Percentiles rank a stretch among this genome's conserved stretches.
phyloP scores from a whole-genome alignment of 2,797 vertebrate species.

The Helicolenus hilgendorfi region DNA sequence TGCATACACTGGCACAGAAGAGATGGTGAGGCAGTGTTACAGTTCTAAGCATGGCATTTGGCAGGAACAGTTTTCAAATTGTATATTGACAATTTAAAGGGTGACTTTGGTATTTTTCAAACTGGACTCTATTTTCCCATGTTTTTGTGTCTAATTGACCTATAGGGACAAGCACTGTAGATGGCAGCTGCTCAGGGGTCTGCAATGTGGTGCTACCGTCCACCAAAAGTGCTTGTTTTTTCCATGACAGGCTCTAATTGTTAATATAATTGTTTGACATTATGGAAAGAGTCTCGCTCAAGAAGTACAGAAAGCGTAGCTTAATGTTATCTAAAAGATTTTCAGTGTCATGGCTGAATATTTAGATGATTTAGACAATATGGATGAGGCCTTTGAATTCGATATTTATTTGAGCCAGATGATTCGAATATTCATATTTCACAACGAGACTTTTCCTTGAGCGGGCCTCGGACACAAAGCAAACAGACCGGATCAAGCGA shows the following conservation, averaged over 20 bases:
- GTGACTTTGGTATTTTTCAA: not conserved
- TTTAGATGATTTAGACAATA: no score
- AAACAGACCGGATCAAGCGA: no score
- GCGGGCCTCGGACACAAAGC: no score
- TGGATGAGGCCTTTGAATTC: not conserved
- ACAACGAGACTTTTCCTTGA: no score
- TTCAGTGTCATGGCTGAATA: no score
- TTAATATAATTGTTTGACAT: not conserved
- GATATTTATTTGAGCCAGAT: not conserved
- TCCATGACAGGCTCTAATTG: not conserved
- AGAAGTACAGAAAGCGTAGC: not conserved
- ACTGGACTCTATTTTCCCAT: not conserved
- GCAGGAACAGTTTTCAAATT: not conserved
- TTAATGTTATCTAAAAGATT: no score
- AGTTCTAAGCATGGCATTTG: not conserved
- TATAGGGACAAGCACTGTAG: not conserved
- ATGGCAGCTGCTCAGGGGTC: no score
- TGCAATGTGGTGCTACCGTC: not conserved
- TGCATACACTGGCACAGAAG: slow-evolving; percentile 87
- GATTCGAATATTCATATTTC: no score
- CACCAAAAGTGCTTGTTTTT: not conserved
- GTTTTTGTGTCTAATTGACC: not conserved
- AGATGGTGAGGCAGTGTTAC: slow-evolving; percentile 88
- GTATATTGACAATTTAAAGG: not conserved
- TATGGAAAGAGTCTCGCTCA: not conserved